These are phyloP conservation scores for Atta colombica DNA, from an alignment of 1,140 invertebrate genomes.

Conservation along the genomic window DNA sequence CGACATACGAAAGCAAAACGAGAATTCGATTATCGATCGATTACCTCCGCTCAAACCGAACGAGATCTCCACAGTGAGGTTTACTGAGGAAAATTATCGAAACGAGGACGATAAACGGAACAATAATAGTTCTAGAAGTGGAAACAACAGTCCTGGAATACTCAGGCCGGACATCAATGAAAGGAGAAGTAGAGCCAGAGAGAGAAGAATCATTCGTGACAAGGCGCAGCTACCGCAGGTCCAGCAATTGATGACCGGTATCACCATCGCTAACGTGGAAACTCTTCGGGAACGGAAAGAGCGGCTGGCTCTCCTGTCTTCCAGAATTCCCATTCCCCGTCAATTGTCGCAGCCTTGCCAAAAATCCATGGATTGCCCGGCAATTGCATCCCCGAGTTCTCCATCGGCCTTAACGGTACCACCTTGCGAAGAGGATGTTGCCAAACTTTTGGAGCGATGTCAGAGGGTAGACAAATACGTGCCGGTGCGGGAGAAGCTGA, in stretches of 20 bases:
- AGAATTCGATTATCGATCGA: constrained; percentile 55
- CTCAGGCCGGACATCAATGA: constrained; percentile 77
- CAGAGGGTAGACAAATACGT: constrained; percentile 88
- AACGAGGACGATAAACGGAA: constrained; percentile 75
- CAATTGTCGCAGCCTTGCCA: constrained; percentile 19
- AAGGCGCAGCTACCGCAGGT: constrained; percentile 49
- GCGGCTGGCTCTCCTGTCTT: constrained; percentile 65
- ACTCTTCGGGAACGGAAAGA: constrained; percentile 76
- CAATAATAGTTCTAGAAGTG: constrained; percentile 74
- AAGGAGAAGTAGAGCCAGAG: constrained; percentile 82
- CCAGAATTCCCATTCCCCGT: constrained; percentile 73
- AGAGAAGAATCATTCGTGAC: constrained; percentile 79
- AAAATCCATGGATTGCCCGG: constrained; percentile 26
- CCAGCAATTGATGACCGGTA: constrained; percentile 19
- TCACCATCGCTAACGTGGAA: constrained; percentile 56
- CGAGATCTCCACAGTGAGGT: constrained; percentile 66
- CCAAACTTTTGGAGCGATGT: constrained; percentile 86
- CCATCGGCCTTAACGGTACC: constrained; percentile 46
- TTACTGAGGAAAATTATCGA: constrained; percentile 62
- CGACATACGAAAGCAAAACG: constrained; percentile 55
- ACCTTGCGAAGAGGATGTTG: constrained; percentile 85
- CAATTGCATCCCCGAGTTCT: background rate
- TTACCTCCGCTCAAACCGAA: constrained; percentile 69
- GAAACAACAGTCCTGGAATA: constrained; percentile 69
- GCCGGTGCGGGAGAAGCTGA: constrained; percentile 88